A percentile compares a stretch with the other conserved stretches of the same genome.
phyloP scores from a whole-genome alignment of 2,113 vertebrate species.

The Pachypanchax playfairii region DNA sequence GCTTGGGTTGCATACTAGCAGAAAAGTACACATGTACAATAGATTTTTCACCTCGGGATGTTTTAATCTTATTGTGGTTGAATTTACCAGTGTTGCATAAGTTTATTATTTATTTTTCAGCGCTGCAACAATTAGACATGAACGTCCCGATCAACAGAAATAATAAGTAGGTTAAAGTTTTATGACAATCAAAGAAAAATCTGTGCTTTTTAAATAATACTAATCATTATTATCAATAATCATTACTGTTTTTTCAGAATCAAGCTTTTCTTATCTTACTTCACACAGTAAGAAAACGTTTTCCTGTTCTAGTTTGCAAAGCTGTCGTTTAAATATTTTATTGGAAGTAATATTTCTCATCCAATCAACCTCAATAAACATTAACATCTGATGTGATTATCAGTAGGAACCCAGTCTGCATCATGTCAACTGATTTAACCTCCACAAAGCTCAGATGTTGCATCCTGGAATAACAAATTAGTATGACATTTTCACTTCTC shows the following conservation, averaged over 20 bases:
- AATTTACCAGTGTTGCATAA: background rate
- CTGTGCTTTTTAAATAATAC: too few relatives aligned
- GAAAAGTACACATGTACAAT: background rate
- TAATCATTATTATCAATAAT: too few relatives aligned
- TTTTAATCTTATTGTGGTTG: too few relatives aligned
- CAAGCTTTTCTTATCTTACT: too few relatives aligned
- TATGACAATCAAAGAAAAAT: too few relatives aligned
- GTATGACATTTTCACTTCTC: conserved; percentile 33
- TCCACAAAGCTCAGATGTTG: conserved; percentile 18
- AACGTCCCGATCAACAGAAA: too few relatives aligned
- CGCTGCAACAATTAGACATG: too few relatives aligned
- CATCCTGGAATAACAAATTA: conserved; percentile 39
- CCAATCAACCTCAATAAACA: conserved; percentile 14
- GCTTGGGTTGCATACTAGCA: background rate
- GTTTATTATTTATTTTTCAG: too few relatives aligned
- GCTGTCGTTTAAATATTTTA: conserved; percentile 16
- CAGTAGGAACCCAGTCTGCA: conserved; percentile 15
- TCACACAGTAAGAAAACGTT: too few relatives aligned
- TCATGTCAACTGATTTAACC: conserved; percentile 45
- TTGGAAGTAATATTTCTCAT: background rate
- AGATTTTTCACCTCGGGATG: background rate
- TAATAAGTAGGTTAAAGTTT: too few relatives aligned
- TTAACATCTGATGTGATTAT: conserved; percentile 18
- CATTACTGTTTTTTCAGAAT: too few relatives aligned
- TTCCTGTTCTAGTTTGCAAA: conserved; percentile 12